Conservation (phyloP, 2,113 vertebrate species). For the Ranitomeya imitator region DNA sequence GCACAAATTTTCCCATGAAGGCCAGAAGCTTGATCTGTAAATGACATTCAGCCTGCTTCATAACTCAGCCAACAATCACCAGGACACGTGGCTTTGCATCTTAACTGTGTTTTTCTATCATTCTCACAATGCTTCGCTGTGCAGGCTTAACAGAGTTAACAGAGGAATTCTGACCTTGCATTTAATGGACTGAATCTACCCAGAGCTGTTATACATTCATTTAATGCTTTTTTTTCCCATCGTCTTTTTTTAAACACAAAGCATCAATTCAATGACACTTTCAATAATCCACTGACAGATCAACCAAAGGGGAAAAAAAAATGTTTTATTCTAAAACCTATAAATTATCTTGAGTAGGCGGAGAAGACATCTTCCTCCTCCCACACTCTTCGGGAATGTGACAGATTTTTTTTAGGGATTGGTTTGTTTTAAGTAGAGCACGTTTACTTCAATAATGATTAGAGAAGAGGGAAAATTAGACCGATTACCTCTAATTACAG, state of each 20-base stretch:
- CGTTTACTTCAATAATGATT: slow-evolving; percentile 29
- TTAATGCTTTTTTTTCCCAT: background rate
- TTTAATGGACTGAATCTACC: slow-evolving; percentile 30
- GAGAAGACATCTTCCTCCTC: slow-evolving; percentile 41
- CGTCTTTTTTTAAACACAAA: slow-evolving; percentile 8
- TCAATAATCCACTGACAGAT: slow-evolving; percentile 40
- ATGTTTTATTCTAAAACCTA: slow-evolving; percentile 23
- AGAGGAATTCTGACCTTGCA: slow-evolving; percentile 37
- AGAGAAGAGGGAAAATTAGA: slow-evolving; percentile 35
- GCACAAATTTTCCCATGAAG: background rate
- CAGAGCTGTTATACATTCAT: background rate
- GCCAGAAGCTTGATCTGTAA: slow-evolving; percentile 1
- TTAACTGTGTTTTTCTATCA: slow-evolving; percentile 20
- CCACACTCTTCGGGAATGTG: slow-evolving; percentile 21
- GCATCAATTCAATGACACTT: slow-evolving; percentile 15
- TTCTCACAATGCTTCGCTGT: background rate
- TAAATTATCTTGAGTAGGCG: slow-evolving; percentile 40
- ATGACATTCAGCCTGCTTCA: slow-evolving; percentile 5
- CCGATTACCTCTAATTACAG: slow-evolving; percentile 42
- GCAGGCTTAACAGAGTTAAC: background rate
- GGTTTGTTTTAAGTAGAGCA: slow-evolving; percentile 43
- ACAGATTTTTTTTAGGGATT: slow-evolving; percentile 24
- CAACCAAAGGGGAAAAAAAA: slow-evolving; percentile 15
- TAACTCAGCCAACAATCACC: slow-evolving; percentile 10
- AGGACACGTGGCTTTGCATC: slow-evolving; percentile 29